Evolutionary conservation across 1,140 invertebrate genomes (phyloP).

Genomic region (Drosophila ambigua): DNA sequence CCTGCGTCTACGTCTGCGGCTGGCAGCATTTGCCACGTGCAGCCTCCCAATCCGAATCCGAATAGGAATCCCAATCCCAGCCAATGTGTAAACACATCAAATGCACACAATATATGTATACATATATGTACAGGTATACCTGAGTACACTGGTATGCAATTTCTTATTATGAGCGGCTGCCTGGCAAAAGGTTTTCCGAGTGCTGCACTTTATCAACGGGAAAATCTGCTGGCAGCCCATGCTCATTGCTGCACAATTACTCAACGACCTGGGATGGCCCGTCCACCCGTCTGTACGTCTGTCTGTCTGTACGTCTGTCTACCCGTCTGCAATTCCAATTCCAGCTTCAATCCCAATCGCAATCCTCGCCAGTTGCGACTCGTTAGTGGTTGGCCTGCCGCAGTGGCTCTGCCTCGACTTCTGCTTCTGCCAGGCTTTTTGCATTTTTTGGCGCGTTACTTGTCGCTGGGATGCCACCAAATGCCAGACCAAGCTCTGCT

Average conservation of each 20-base stretch:
- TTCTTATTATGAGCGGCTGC: slow-evolving; percentile 71
- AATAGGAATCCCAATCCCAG: slow-evolving; percentile 13
- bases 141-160: slow-evolving; percentile 41
- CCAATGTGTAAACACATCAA: slow-evolving; percentile 44
- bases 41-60: slow-evolving; percentile 35
- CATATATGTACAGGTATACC: not conserved
- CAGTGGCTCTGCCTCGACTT: slow-evolving; percentile 4
- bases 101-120: slow-evolving; percentile 10
- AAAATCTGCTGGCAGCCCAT: slow-evolving; percentile 71
- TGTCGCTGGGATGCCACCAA: slow-evolving; percentile 32
- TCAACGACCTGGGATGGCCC: slow-evolving; percentile 61
- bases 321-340: slow-evolving; percentile 53
- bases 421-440: slow-evolving; percentile 51
- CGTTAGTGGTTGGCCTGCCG: slow-evolving; percentile 33
- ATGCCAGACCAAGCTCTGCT: slow-evolving; percentile 35
- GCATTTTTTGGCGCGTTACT: slow-evolving; percentile 62
- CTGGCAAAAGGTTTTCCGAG: slow-evolving; percentile 63
- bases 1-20: slow-evolving; percentile 38
- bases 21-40: slow-evolving; percentile 67
- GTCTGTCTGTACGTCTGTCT: slow-evolving; percentile 3
- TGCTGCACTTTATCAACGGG: slow-evolving; percentile 73
- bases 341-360: slow-evolving; percentile 46
- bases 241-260: slow-evolving; percentile 79
- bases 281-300: slow-evolving; percentile 1
- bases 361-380: slow-evolving; percentile 44